Base-by-base conservation (phyloP, 2,888 invertebrate species). In the Anticlea derivata region DNA sequence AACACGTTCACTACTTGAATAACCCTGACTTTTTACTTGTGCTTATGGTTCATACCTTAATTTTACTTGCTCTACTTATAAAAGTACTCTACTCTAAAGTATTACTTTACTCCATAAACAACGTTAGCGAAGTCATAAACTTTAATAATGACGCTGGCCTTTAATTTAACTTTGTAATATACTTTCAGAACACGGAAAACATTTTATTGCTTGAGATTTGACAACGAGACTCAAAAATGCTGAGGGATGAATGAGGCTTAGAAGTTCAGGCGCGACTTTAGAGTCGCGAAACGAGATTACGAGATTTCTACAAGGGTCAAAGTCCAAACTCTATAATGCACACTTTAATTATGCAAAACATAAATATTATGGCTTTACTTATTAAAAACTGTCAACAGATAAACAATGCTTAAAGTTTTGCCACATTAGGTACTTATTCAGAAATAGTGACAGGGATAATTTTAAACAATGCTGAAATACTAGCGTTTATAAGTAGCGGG, bases 121-220 rank as follows among this genome's bases (percentile, higher is more conserved):
- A 66, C 63, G 63, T 60, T 60, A 62, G 65, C 65, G 56, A 53
- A 60, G 68, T 63, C 65, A 66, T 70, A 71, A 74, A 77, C 52
- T 61, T 59, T 64, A 61, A 66, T 73, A 73, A 73, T 61, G 68
- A 60, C 35, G 58, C 57, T 55, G 61, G 55, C 60, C 63, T 70
- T 72, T 77, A 74, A 76, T 78, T 75, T 73, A 77, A 80, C 75
- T 80, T 79, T 60, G 66, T 72, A 77, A 78, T 74, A 76, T 68
- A 67, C 68, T 76, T 74, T 72, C 62, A 63, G 63, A 72, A 61
- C 55, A 58, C 52, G 68, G 53, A 46, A 63, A 64, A 57, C 57
- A 55, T 65, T 70, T 70, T 70, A 70, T 70, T 62, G 61, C 63
- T 58, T 61, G 57, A 61, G 63, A 63, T 69, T 74, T 74, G 69